A percentile compares a stretch with the other conserved stretches of the same genome.
Evolutionary conservation across 1,140 invertebrate species (phyloP).

Genomic region (Condylostylus longicornis): DNA sequence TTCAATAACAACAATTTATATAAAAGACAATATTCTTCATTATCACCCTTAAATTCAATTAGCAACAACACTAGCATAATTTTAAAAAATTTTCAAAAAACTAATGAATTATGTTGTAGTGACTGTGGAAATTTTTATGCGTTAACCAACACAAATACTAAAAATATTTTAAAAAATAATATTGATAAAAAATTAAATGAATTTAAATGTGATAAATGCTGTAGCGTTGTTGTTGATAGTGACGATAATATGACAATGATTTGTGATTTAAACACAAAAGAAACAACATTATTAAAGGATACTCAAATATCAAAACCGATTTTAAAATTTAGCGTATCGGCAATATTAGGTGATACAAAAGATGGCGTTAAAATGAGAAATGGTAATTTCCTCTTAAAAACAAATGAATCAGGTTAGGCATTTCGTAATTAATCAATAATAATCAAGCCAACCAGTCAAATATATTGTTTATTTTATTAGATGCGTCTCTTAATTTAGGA

Average conservation of each 20-base stretch:
- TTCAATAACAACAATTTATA: neutral
- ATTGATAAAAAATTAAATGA: slow-evolving; percentile 19
- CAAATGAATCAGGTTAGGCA: too few species aligned
- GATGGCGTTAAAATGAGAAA: slow-evolving; percentile 31
- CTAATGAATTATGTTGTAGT: slow-evolving; percentile 13
- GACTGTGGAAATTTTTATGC: slow-evolving; percentile 11
- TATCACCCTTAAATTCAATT: neutral
- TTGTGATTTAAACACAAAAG: slow-evolving; percentile 24
- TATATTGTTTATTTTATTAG: too few species aligned
- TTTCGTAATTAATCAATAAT: too few species aligned
- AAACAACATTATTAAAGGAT: slow-evolving; percentile 28
- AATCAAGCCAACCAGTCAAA: too few species aligned
- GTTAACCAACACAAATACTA: slow-evolving; percentile 6
- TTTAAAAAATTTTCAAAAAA: slow-evolving; percentile 6
- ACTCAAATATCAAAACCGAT: slow-evolving; percentile 51
- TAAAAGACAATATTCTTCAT: slow-evolving; percentile 3
- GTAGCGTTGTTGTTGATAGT: slow-evolving; percentile 11
- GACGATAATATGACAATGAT: slow-evolving; percentile 23
- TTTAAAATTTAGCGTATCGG: slow-evolving; percentile 83
- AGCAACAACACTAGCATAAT: slow-evolving; percentile 5
- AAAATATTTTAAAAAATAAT: slow-evolving; percentile 9
- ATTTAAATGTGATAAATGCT: slow-evolving; percentile 30
- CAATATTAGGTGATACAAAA: slow-evolving; percentile 55
- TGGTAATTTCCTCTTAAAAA: too few species aligned
- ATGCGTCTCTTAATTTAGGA: too few species aligned